Evolutionary conservation across 1,140 invertebrate species (phyloP), one percentile per base, ranked within the genome.

Genomic region (Hycleus phaleratus): DNA sequence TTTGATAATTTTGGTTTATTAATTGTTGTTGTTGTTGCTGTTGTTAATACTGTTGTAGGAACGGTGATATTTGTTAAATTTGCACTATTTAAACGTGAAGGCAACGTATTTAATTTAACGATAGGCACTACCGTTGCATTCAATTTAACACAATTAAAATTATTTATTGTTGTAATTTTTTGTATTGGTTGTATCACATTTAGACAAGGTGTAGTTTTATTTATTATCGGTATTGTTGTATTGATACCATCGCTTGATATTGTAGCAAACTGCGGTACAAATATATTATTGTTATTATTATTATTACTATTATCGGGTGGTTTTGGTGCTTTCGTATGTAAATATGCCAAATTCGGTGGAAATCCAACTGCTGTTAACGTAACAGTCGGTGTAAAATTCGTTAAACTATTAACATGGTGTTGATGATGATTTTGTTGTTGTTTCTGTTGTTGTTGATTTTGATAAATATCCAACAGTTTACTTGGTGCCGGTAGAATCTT

Each of bases 61-160:
- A 62, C 64, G 61, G 9, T 42, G 32, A 42, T 11, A 42, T 42
- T 42, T 42, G 40, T 42, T 42, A 42, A 42, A 42, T 42, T 42
- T 10, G 40, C 10, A n/a, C 40, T 11, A 11, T 66, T 68, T 53
- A 69, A 48, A 59, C 64, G 64, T 46, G 68, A 62, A 63, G 71
- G 70, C 63, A 73, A 54, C 38, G 67, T 59, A 57, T 71, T 72
- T 48, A 73, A 52, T 61, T 71, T 73, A 25, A 72, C 70, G 60
- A 73, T 70, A 67, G 71, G 71, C 68, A 73, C 70, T 65, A 73
- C 67, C 58, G 69, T 67, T 49, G 71, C 66, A 49, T 72, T 73
- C 46, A 73, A 60, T 63, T 73, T 73, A 47, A 73, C 66, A 56
- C 68, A 71, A 56, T 69, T 70, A 57, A 70, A 73, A 53, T 70